phyloP scores from a whole-genome alignment of 2,888 invertebrate species.

The Brachynemurus nebulosus region DNA sequence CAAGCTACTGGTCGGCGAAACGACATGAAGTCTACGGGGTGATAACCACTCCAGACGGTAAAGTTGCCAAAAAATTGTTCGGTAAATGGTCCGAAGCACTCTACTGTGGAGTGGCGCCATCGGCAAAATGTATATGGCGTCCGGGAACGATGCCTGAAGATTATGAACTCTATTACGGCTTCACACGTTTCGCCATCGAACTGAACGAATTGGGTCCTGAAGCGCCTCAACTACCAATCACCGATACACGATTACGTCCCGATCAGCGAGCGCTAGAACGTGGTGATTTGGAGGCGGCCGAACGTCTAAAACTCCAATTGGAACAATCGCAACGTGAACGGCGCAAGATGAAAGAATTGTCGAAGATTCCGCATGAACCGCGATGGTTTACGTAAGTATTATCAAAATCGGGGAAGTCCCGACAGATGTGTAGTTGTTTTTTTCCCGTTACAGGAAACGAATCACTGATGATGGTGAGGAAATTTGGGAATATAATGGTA shows the following conservation, averaged over 20 bases:
- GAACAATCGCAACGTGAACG: constrained; percentile 64
- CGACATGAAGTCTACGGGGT: constrained; percentile 64
- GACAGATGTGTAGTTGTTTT: not conserved
- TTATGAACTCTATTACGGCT: constrained; percentile 68
- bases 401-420: not conserved
- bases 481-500: constrained; percentile 55
- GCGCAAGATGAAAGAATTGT: constrained; percentile 43
- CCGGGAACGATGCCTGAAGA: constrained; percentile 72
- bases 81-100: constrained; percentile 76
- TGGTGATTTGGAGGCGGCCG: constrained; percentile 58
- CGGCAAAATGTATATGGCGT: constrained; percentile 62
- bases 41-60: constrained; percentile 42
- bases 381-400: constrained; percentile 49
- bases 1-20: constrained; percentile 64
- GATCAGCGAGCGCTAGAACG: constrained; percentile 65
- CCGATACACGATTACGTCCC: constrained; percentile 55
- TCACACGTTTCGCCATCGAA: constrained; percentile 73
- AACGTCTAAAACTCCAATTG: constrained; percentile 51
- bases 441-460: constrained; percentile 28
- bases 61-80: constrained; percentile 45
- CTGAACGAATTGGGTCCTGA: constrained; percentile 63
- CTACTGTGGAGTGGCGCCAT: constrained; percentile 56
- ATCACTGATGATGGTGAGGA: constrained; percentile 40
- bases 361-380: constrained; percentile 35
- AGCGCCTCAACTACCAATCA: constrained; percentile 47